These are phyloP conservation scores for Ditylenchus dipsaci DNA, from an alignment of 1,140 invertebrate species.

Conservation along the genomic window DNA sequence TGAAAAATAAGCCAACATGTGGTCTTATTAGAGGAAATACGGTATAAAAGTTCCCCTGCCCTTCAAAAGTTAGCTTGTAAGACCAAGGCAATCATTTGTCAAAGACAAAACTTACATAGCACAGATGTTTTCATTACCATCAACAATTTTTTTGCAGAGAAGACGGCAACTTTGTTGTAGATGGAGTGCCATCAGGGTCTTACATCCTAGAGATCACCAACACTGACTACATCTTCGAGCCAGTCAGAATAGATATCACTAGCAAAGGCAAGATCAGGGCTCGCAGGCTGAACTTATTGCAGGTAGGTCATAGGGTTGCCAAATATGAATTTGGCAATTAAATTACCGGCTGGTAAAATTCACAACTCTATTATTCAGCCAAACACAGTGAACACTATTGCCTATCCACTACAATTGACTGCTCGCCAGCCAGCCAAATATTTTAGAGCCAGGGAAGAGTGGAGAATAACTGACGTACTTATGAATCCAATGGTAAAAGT, in stretches of 20 bases:
- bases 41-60: too few relatives aligned
- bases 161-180: constrained; percentile 85
- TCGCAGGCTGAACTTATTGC: constrained; percentile 86
- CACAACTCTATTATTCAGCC: constrained; percentile 43
- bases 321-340: not conserved
- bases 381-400: constrained; percentile 44
- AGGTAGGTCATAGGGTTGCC: constrained; percentile 63
- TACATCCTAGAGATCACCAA: constrained; percentile 88
- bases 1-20: too few relatives aligned
- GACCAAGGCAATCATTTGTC: too few relatives aligned
- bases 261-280: constrained; percentile 91
- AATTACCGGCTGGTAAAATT: not conserved
- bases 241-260: constrained; percentile 86
- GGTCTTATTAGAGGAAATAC: too few relatives aligned
- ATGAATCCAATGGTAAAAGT: constrained; percentile 57
- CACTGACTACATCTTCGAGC: constrained; percentile 84
- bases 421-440: constrained; percentile 55
- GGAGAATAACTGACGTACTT: constrained; percentile 55
- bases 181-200: constrained; percentile 84
- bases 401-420: constrained; percentile 48
- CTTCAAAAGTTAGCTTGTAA: too few relatives aligned
- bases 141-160: constrained; percentile 63
- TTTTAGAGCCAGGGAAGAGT: constrained; percentile 55
- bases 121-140: too few relatives aligned
- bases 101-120: too few relatives aligned